Base-by-base conservation (phyloP, 1,140 invertebrate species). In the Drosophila sechellia region DNA sequence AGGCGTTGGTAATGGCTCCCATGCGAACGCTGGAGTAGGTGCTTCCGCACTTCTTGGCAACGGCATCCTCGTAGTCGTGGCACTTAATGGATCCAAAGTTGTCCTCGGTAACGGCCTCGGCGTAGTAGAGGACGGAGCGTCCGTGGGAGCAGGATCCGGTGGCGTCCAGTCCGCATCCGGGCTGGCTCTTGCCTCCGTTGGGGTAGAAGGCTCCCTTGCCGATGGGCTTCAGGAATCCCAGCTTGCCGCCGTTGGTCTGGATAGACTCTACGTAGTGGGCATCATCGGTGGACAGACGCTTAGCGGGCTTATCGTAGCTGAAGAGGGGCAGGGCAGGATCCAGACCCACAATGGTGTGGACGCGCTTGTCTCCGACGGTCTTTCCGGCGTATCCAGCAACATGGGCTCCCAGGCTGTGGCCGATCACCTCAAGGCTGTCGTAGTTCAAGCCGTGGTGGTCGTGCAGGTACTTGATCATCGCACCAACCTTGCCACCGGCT, bases 91-190 rank as follows among this genome's bases (percentile, higher is more conserved):
- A 66, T 6, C 71, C 76, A 25, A 91, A 90, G 59, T 80, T 80
- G 27, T 86, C 63, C 35, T 72, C 12, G 8, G 31, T 42, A 2
- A 91, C 45, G 37, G 89, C 83, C 89, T 95, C 95, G 3, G 93
- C 91, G 71, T 94, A 95, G 72, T 93, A 95, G 72, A 92, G 84
- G 37, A 94, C 94, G 12, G 95, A 93, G 22, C 93, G 92, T 5
- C 59, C 60, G 70, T 94, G 94, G 27, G 93, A 77, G 60, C 94
- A 94, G 13, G 55, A 46, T 2, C 92, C 92, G 43, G 72, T 69
- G n/a, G 91, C 27, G 55, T 93, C 92, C 3, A 79, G 4, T 15
- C 72, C 69, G 56, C 94, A 95, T 5, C 95, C 95, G 1, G 94
- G 94, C 78, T 95, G 95, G 0, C 3, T 55, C 11, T 71, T 79